Evolutionary conservation across 2,113 vertebrate genomes (phyloP).

Genomic region (Pandion haliaetus): DNA sequence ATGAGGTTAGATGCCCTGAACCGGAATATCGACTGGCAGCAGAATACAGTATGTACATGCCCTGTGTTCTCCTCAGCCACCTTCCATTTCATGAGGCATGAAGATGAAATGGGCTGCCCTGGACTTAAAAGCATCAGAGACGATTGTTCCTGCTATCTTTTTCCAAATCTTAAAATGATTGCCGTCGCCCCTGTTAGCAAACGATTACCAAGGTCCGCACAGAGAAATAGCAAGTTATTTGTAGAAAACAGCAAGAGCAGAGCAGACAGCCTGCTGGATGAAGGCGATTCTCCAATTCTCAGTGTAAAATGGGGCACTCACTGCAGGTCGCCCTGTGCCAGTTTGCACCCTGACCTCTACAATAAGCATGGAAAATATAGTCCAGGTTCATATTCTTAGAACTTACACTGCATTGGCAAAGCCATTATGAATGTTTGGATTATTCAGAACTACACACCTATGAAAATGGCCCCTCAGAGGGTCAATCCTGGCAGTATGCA

Average conservation of each 20-base stretch:
- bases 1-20: conserved; percentile 18
- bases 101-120: neutral
- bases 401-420: neutral
- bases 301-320: neutral
- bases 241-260: neutral
- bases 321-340: fast-evolving
- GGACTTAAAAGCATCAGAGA: neutral
- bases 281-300: neutral
- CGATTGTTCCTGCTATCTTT: neutral
- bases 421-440: neutral
- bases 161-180: neutral
- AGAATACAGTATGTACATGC: neutral
- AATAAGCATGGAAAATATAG: neutral
- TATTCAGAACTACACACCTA: neutral
- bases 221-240: conserved; percentile 7
- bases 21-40: neutral
- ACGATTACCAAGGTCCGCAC: neutral
- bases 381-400: neutral
- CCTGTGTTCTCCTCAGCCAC: neutral
- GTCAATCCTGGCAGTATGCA: neutral
- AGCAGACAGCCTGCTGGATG: neutral
- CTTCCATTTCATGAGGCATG: neutral
- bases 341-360: neutral
- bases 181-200: neutral
- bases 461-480: neutral